Evolutionary conservation across 2,113 vertebrate genomes (phyloP).

Genomic region (Tichodroma muraria): DNA sequence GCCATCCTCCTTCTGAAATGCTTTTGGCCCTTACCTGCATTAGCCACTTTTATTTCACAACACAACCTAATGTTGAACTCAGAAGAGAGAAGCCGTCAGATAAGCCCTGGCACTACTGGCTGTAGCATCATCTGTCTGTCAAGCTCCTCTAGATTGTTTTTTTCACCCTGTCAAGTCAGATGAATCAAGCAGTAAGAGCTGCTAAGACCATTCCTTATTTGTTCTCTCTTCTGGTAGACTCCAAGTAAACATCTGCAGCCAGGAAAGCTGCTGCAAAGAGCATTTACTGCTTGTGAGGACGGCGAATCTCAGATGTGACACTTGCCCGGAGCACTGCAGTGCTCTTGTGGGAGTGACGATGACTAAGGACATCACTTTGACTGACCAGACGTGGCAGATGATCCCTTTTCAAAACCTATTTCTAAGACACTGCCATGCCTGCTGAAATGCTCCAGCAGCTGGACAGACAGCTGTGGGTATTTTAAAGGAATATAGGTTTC

Average conservation of each 20-base stretch:
- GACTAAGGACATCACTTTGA: conserved; percentile 1
- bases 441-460: neutral
- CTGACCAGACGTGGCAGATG: neutral
- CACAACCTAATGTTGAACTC: neutral
- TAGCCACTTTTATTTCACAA: neutral
- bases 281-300: neutral
- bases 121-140: neutral
- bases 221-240: neutral
- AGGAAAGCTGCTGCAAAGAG: conserved; percentile 6
- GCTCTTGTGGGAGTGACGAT: neutral
- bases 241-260: neutral
- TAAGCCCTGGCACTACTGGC: neutral
- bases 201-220: neutral
- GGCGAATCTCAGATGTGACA: neutral
- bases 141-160: neutral
- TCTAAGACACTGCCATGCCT: neutral
- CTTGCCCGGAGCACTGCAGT: neutral
- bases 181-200: neutral
- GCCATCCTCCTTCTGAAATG: neutral
- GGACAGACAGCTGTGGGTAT: neutral
- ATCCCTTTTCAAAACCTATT: neutral
- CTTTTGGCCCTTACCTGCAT: neutral
- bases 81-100: neutral
- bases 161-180: neutral
- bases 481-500: neutral